Evolutionary conservation across 2,797 vertebrate species (phyloP).

Genomic region (Monodelphis domestica): DNA sequence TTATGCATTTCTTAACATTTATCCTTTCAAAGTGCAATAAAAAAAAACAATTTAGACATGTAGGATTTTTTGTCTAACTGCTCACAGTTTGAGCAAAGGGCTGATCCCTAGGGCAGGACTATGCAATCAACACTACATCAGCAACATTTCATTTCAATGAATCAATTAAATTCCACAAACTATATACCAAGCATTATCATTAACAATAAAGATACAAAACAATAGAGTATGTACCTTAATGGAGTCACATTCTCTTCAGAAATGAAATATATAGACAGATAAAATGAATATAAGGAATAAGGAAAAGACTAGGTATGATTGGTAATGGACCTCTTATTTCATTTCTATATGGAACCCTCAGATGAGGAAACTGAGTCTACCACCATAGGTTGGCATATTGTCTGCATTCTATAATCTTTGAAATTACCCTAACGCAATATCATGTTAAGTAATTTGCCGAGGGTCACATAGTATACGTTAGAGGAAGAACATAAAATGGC

Average conservation of each 20-base stretch:
- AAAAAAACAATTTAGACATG: too few species aligned
- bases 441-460: neutral
- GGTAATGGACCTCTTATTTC: neutral
- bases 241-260: neutral
- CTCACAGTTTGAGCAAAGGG: too few species aligned
- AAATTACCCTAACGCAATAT: neutral
- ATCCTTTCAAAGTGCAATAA: too few species aligned
- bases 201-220: neutral
- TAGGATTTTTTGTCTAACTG: too few species aligned
- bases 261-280: neutral
- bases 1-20: too few species aligned
- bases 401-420: neutral
- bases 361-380: neutral
- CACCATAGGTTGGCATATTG: neutral
- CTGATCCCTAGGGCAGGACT: too few species aligned
- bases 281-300: neutral
- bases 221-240: neutral
- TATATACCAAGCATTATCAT: neutral
- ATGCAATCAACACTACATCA: neutral
- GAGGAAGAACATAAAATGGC: neutral
- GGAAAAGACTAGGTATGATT: neutral
- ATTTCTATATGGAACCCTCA: neutral
- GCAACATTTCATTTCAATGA: neutral
- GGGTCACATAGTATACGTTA: neutral
- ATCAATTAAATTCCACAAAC: neutral